Conservation (phyloP, 2,113 vertebrate genomes). For the Ictidomys tridecemlineatus region DNA sequence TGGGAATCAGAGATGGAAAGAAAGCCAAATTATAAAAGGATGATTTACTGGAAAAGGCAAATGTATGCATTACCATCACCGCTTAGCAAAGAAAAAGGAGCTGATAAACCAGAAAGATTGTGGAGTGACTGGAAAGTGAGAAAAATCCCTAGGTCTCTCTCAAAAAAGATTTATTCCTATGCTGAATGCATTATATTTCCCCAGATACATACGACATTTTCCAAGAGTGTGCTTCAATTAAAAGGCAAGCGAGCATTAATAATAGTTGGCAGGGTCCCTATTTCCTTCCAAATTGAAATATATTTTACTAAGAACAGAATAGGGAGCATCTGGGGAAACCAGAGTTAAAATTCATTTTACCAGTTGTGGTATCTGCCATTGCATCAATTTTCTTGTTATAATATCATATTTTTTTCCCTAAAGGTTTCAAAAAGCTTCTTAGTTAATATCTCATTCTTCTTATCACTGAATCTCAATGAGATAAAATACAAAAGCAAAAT, state of each 20-base stretch:
- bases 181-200: slow-evolving; percentile 72
- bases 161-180: slow-evolving; percentile 72
- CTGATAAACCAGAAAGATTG: slow-evolving; percentile 80
- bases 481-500: slow-evolving; percentile 26
- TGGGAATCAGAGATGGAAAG: slow-evolving; percentile 84
- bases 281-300: slow-evolving; percentile 75
- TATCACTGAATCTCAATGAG: slow-evolving; percentile 35
- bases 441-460: slow-evolving; percentile 23
- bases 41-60: slow-evolving; percentile 83
- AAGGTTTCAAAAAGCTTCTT: slow-evolving; percentile 61
- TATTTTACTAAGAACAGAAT: slow-evolving; percentile 65
- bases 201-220: slow-evolving; percentile 67
- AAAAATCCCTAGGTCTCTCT: slow-evolving; percentile 38
- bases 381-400: slow-evolving; percentile 66
- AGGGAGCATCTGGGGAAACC: slow-evolving; percentile 44
- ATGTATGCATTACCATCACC: slow-evolving; percentile 76
- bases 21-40: slow-evolving; percentile 84
- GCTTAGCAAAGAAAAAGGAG: slow-evolving; percentile 77
- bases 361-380: slow-evolving; percentile 17
- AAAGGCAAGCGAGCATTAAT: slow-evolving; percentile 75
- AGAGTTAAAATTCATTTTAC: slow-evolving; percentile 71
- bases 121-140: slow-evolving; percentile 68
- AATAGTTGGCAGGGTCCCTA: slow-evolving; percentile 66
- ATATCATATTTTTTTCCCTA: background rate
- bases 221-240: slow-evolving; percentile 78